phyloP scores from a whole-genome alignment of 2,113 vertebrate genomes.

The Ammodramus savannarum region DNA sequence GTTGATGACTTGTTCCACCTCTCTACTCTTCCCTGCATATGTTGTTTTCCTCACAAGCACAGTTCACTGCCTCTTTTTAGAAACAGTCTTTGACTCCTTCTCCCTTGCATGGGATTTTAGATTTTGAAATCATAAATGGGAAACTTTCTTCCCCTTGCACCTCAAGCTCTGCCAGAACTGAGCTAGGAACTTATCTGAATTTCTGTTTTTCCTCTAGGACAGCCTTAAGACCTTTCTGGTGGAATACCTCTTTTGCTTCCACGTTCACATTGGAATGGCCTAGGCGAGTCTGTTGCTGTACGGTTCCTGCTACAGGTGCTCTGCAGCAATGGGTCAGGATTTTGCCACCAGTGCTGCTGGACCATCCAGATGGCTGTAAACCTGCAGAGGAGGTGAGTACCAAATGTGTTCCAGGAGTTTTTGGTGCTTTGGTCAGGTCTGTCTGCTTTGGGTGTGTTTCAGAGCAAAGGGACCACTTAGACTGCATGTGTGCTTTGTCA shows the following conservation, averaged over 20 bases:
- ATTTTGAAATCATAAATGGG: not conserved
- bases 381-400: slow-evolving; percentile 48
- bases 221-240: not conserved
- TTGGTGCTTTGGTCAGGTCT: not conserved
- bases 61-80: slow-evolving; percentile 40
- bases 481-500: not conserved
- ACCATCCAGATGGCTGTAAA: slow-evolving; percentile 50
- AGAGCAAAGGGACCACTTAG: not conserved
- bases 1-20: slow-evolving; percentile 56
- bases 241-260: not conserved
- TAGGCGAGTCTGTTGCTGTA: not conserved
- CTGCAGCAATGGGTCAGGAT: not conserved
- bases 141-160: not conserved
- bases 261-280: not conserved
- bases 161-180: not conserved
- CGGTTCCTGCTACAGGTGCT: not conserved
- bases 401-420: not conserved
- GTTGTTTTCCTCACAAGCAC: slow-evolving; percentile 44
- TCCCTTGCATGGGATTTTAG: not conserved
- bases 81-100: slow-evolving; percentile 11
- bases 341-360: not conserved
- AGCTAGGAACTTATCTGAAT: not conserved
- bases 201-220: slow-evolving; percentile 35
- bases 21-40: slow-evolving; percentile 40
- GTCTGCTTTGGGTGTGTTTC: not conserved